Evolutionary conservation across 2,113 vertebrate genomes (phyloP), one percentile per base, ranked within the genome.

Genomic region (Syrrhaptes paradoxus): DNA sequence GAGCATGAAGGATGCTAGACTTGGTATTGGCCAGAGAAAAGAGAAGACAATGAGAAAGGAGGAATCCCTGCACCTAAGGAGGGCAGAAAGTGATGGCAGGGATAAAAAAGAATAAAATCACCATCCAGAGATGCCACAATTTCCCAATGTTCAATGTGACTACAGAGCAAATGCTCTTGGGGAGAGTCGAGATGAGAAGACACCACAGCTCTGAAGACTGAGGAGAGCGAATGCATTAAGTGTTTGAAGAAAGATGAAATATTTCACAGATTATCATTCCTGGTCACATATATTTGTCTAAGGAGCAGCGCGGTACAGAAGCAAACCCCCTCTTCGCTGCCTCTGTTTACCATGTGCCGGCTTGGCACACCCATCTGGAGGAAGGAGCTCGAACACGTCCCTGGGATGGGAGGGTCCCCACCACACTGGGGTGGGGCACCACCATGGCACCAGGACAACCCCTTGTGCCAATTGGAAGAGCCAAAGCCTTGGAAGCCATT

Each of bases 91-190:
- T 12, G 26, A 57, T 0, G 0, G 0, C 34, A 88, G 41, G 24
- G n/a, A 48, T 57, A 41, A 62, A 75, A 86, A 86, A 25, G 19
- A 68, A 8, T n/a, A 77, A 86, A 73, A 68, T 49, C 13, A 6
- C 4, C 8, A 18, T 32, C 57, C 58, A 34, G 7, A 85, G 48
- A 51, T 8, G 19, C 15, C 43, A 38, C 25, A 73, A 57, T 21
- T 52, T 83, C 38, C 31, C 41, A 73, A 8, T 0, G 1, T 57
- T 61, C 46, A 65, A 65, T 2, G 7, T 0, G 0, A 41, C 20
- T 29, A 46, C 22, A 74, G 46, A 94, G 28, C 7, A 57, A 93
- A 66, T 1, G 3, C 7, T 73, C 15, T 43, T 22, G 12, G 1
- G 38, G 22, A 91, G 8, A 58, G 36, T 46, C 28, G 31, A 54